Evolutionary conservation across 2,797 vertebrate species (phyloP), one percentile per base, ranked within the genome.

Genomic region (Psittacula echo): DNA sequence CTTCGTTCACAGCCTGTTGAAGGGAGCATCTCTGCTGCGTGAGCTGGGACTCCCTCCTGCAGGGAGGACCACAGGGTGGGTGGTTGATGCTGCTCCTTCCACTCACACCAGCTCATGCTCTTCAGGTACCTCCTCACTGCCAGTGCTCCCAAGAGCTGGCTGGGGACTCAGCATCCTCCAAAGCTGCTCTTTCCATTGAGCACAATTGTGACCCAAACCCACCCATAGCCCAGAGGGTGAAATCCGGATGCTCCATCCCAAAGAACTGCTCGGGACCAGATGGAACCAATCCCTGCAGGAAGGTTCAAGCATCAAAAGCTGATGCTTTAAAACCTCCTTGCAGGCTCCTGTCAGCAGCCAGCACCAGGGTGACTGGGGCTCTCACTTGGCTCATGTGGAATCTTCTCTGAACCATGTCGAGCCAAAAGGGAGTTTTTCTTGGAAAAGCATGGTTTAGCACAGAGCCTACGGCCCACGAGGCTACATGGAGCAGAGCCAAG

Each of bases 341-440:
- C 67, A 9, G 0, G 6, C 39, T 42, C 20, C 67, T 41, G 32
- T 61, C 27, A 47, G 47, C 68, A 30, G 34, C 32, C 32, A 42
- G 56, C 66, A 5, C 62, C 0, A 0, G 45, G 27, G 24, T 1
- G 9, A 41, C 2, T 0, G 0, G 22, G 53, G 24, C 32, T 64
- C 44, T 14, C 42, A 2, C 67, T 20, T 22, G 34, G 7, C 76
- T 88, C 8, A 2, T 2, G 2, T 3, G 24, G 24, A 37, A 68
- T 21, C 32, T 61, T 34, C 62, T 50, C 48, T 18, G 37, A 54
- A 30, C 14, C 29, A 10, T 30, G 45, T 82, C 54, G 26, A 72
- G 16, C 12, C 64, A 15, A 65, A 89, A 66, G 26, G 51, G 89
- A 93, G 85, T 41, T 83, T 74, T 66, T 67, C 65, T 66, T 47